Evolutionary conservation across 2,113 vertebrate genomes (phyloP).

Genomic region (Sula dactylatra): DNA sequence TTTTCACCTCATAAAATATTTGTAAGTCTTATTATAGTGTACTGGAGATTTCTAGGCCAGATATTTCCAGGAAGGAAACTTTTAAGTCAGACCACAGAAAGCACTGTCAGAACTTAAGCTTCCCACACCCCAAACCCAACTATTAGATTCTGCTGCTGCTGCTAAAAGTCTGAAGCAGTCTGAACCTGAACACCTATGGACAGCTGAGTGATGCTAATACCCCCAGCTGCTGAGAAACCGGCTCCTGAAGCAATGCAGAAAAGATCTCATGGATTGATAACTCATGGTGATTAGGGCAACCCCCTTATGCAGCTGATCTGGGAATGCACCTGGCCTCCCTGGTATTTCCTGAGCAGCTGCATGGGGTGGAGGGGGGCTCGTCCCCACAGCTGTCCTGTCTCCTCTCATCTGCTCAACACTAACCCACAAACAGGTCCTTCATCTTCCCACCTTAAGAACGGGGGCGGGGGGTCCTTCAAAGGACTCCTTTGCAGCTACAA

Average conservation of each 20-base stretch:
- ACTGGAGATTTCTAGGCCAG: not conserved
- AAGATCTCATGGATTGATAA: not conserved
- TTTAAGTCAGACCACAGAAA: not conserved
- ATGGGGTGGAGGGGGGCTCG: not conserved
- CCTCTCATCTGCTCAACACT: not conserved
- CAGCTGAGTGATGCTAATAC: not conserved
- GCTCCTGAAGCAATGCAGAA: not conserved
- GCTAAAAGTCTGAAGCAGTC: not conserved
- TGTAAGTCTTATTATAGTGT: not conserved
- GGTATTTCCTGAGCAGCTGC: not conserved
- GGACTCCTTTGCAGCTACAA: not conserved
- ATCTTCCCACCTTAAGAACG: not conserved
- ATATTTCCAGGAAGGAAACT: not conserved
- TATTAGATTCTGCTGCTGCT: not conserved
- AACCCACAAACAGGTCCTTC: not conserved
- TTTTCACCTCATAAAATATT: constrained; percentile 1
- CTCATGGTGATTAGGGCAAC: not conserved
- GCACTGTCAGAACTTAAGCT: not conserved
- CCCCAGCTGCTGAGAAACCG: not conserved
- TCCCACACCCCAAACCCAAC: not conserved
- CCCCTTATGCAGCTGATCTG: not conserved
- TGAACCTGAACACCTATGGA: not conserved
- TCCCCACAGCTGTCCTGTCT: not conserved
- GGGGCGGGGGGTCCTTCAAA: not conserved
- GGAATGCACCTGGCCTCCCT: not conserved